phyloP scores from a whole-genome alignment of 2,888 invertebrate species.

The Nezara viridula region DNA sequence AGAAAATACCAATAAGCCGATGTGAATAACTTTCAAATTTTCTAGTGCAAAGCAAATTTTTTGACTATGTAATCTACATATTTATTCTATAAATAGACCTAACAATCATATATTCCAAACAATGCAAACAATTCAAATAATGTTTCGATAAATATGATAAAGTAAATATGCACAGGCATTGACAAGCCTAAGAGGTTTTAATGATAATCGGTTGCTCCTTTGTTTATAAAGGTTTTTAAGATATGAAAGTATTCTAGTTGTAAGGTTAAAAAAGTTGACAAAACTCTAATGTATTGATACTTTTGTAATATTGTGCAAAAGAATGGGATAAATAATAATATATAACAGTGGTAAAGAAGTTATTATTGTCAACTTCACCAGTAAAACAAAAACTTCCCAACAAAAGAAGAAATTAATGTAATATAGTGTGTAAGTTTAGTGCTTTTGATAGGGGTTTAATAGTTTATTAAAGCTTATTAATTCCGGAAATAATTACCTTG shows the following conservation, averaged over 20 bases:
- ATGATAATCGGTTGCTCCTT: background rate
- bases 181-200: background rate
- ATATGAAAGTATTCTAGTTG: background rate
- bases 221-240: background rate
- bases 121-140: background rate
- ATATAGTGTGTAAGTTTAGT: too few relatives aligned
- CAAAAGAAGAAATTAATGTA: too few relatives aligned
- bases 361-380: too few relatives aligned
- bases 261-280: background rate
- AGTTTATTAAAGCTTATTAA: too few relatives aligned
- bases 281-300: background rate
- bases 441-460: too few relatives aligned
- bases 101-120: background rate
- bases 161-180: background rate
- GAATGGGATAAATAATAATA: too few relatives aligned
- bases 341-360: too few relatives aligned
- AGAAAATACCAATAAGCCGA: background rate
- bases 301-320: too few relatives aligned
- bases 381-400: too few relatives aligned
- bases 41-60: background rate
- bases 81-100: background rate
- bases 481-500: too few relatives aligned
- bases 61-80: background rate
- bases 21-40: background rate
- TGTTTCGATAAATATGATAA: background rate